phyloP scores from a whole-genome alignment of 2,888 invertebrate species.

The Lochmaea capreae region DNA sequence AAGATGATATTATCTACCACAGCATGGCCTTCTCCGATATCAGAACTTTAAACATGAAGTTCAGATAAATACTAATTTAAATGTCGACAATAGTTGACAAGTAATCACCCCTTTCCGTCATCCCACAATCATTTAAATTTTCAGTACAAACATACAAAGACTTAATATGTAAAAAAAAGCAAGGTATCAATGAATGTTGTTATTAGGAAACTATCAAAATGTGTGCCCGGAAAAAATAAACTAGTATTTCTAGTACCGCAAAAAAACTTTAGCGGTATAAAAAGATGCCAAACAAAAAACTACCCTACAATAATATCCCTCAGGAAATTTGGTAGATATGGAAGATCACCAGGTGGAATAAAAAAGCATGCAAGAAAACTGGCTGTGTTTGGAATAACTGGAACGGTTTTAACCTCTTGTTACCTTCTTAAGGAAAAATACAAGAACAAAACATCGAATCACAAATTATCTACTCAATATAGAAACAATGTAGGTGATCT shows the following conservation, averaged over 20 bases:
- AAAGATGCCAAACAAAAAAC: background rate
- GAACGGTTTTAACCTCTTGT: background rate
- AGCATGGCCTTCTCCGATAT: background rate
- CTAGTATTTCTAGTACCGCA: background rate
- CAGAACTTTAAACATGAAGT: background rate
- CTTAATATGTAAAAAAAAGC: background rate
- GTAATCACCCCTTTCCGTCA: background rate
- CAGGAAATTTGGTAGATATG: conserved; percentile 1
- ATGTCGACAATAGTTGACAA: background rate
- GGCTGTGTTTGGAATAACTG: background rate
- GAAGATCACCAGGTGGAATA: background rate
- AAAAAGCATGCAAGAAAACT: background rate
- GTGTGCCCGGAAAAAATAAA: background rate
- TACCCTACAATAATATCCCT: background rate
- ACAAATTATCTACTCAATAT: conserved; percentile 3
- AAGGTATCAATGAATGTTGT: conserved; percentile 14
- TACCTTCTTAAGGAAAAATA: background rate
- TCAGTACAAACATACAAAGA: background rate
- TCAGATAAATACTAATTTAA: background rate
- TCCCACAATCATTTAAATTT: background rate
- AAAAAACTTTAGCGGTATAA: background rate
- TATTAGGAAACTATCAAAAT: conserved; percentile 10
- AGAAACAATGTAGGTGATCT: conserved; percentile 17
- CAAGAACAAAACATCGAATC: background rate
- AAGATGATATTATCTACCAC: background rate